A percentile compares a stretch with the other conserved stretches of the same genome.
Evolutionary conservation across 2,888 invertebrate species (phyloP).

Genomic region (Rhagonycha fulva): DNA sequence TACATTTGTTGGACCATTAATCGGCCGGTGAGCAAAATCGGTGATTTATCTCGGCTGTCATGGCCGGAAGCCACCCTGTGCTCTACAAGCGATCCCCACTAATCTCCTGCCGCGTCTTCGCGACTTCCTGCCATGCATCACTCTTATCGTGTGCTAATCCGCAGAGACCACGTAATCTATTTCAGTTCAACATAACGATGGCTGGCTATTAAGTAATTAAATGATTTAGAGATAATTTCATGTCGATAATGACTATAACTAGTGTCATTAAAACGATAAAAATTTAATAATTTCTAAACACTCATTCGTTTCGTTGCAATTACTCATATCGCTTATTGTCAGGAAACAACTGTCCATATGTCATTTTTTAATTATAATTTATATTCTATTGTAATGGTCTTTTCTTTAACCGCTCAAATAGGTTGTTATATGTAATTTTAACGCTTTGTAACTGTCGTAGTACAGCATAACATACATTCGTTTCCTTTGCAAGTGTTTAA

Average conservation of each 20-base stretch:
- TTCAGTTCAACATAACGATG: constrained; percentile 32
- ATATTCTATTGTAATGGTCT: constrained; percentile 35
- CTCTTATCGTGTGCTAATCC: constrained; percentile 51
- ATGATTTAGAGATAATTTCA: constrained; percentile 35
- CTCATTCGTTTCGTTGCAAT: constrained; percentile 15
- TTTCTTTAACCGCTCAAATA: constrained; percentile 35
- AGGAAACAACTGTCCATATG: constrained; percentile 27
- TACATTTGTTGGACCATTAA: constrained; percentile 56
- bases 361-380: constrained; percentile 35
- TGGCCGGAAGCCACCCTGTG: constrained; percentile 54
- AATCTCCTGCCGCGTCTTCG: constrained; percentile 55
- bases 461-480: constrained; percentile 28
- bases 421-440: constrained; percentile 31
- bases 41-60: constrained; percentile 55
- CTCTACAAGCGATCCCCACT: constrained; percentile 54
- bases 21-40: constrained; percentile 46
- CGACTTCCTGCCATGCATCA: constrained; percentile 55
- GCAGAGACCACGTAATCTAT: constrained; percentile 46
- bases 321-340: constrained; percentile 17
- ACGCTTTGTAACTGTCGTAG: constrained; percentile 34
- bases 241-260: constrained; percentile 12
- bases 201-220: constrained; percentile 40
- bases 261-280: not conserved
- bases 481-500: constrained; percentile 39
- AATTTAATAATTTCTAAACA: not conserved